Evolutionary conservation across 2,113 vertebrate genomes (phyloP).

Genomic region (Dipodomys merriami): DNA sequence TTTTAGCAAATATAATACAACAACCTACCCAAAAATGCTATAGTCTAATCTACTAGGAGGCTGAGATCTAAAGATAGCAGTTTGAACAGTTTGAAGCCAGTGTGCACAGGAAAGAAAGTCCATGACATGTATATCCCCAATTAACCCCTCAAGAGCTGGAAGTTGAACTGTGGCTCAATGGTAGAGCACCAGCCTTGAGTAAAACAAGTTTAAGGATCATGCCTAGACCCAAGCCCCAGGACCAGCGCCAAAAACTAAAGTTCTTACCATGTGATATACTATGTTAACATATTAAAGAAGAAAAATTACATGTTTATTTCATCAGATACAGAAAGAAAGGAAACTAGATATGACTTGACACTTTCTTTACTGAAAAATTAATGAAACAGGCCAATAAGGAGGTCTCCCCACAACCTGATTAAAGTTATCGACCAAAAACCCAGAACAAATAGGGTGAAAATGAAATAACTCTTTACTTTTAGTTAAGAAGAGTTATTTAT

Average conservation of each 20-base stretch:
- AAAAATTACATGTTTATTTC: neutral
- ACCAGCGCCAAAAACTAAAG: too few species aligned
- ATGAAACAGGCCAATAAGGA: neutral
- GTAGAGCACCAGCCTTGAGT: too few species aligned
- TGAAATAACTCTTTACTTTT: slow-evolving; percentile 30
- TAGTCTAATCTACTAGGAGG: too few species aligned
- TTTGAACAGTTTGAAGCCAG: too few species aligned
- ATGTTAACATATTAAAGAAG: neutral
- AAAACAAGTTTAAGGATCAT: too few species aligned
- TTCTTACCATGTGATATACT: neutral
- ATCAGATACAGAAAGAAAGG: slow-evolving; percentile 12
- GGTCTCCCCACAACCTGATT: neutral
- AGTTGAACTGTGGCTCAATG: too few species aligned
- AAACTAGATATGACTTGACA: slow-evolving; percentile 11
- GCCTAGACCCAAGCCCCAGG: too few species aligned
- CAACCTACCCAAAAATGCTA: neutral
- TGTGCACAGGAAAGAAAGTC: too few species aligned
- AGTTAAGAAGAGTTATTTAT: neutral
- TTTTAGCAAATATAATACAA: slow-evolving; percentile 17
- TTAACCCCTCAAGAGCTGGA: too few species aligned
- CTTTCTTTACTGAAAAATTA: slow-evolving; percentile 31
- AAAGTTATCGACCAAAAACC: slow-evolving; percentile 9
- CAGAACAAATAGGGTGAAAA: slow-evolving; percentile 24
- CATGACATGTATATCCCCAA: too few species aligned
- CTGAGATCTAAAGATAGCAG: too few species aligned